phyloP scores from a whole-genome alignment of 2,113 vertebrate species.

The Clarias magur region DNA sequence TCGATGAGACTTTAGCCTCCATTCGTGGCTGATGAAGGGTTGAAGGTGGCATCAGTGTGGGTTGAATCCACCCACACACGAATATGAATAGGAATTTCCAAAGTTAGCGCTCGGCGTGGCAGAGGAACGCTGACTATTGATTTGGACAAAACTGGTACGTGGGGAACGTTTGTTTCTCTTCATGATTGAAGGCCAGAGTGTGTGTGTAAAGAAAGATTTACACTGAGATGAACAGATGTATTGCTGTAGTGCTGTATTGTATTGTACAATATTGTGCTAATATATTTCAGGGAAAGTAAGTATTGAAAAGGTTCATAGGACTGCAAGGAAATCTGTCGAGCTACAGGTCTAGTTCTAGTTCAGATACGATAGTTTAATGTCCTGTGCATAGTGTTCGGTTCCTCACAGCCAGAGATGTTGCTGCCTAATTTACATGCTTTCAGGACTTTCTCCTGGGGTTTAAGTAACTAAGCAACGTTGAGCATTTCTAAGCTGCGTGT shows the following conservation, averaged over 20 bases:
- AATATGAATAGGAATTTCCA: slow-evolving; percentile 35
- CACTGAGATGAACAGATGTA: neutral
- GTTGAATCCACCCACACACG: slow-evolving; percentile 34
- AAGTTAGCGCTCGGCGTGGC: neutral
- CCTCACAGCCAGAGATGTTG: neutral
- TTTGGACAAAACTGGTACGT: neutral
- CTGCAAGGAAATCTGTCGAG: neutral
- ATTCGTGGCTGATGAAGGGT: slow-evolving; percentile 28
- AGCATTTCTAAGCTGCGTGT: neutral
- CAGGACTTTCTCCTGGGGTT: slow-evolving; percentile 29
- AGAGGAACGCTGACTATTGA: neutral
- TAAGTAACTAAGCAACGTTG: slow-evolving; percentile 23
- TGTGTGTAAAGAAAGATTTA: neutral
- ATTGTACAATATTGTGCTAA: neutral
- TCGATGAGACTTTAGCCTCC: neutral
- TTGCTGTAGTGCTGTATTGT: neutral
- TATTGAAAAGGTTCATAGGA: neutral
- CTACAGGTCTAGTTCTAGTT: too few relatives aligned
- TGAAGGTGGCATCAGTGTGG: slow-evolving; percentile 27
- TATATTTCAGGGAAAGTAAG: neutral
- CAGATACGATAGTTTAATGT: too few relatives aligned
- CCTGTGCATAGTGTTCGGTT: neutral
- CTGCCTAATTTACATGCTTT: neutral
- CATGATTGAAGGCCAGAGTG: neutral
- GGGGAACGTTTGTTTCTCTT: neutral